phyloP scores from a whole-genome alignment of 2,888 invertebrate species.

The Cheilosia pagana region DNA sequence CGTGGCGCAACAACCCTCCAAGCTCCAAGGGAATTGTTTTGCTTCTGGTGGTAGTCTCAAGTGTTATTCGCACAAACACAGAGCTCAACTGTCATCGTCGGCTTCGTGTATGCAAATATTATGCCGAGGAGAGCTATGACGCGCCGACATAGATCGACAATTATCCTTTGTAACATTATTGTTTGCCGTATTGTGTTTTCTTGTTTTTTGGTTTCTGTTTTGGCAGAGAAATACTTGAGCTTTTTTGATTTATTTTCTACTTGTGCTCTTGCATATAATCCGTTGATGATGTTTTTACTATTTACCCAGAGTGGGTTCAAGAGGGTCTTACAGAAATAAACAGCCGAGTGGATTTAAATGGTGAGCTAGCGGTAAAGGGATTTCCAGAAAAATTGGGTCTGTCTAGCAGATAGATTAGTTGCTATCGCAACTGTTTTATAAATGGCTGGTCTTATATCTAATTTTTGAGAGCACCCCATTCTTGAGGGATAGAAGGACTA shows the following conservation, averaged over 20 bases:
- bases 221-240: slow-evolving; percentile 47
- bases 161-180: slow-evolving; percentile 72
- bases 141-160: slow-evolving; percentile 66
- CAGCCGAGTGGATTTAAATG: too few relatives aligned
- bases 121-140: slow-evolving; percentile 36
- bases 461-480: too few relatives aligned
- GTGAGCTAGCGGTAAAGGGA: too few relatives aligned
- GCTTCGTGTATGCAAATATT: slow-evolving; percentile 64
- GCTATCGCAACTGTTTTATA: too few relatives aligned
- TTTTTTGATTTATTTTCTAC: slow-evolving; percentile 61
- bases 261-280: slow-evolving; percentile 48
- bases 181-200: slow-evolving; percentile 68
- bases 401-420: too few relatives aligned
- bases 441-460: too few relatives aligned
- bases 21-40: slow-evolving; percentile 14
- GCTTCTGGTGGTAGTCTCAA: slow-evolving; percentile 58
- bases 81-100: slow-evolving; percentile 31
- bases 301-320: slow-evolving; percentile 27
- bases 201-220: slow-evolving; percentile 41
- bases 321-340: slow-evolving; percentile 14
- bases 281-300: slow-evolving; percentile 60
- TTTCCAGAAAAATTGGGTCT: too few relatives aligned
- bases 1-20: slow-evolving; percentile 37
- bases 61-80: slow-evolving; percentile 52
- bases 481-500: too few relatives aligned